Evolutionary conservation across 2,797 vertebrate species (phyloP), one percentile per base, ranked within the genome.

Genomic region (Helarctos malayanus): DNA sequence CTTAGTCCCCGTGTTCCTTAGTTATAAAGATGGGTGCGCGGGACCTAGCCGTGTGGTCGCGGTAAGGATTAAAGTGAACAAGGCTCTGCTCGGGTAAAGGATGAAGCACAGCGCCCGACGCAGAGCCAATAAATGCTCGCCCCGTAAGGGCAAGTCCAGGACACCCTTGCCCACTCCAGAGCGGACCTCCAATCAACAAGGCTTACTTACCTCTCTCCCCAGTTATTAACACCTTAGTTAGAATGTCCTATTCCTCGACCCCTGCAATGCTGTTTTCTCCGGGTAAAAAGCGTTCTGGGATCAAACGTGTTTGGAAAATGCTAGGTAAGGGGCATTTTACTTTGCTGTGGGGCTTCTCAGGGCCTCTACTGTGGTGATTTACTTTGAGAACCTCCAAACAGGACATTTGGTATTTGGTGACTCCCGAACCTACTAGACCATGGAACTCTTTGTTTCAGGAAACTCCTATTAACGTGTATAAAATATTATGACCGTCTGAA

Each of bases 61-160:
- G 41, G 29, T 54, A 45, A 54, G 41, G 25, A 68, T 84, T n/a
- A 65, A 59, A 49, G 86, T 25, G 65, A 57, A 47, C 18, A 5
- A 56, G 23, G 3, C 29, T 11, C 23, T 9, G 13, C 13, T 21
- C 32, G 54, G 25, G 35, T 21, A 47, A 49, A 85, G 27, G 69
- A 54, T 41, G 79, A 68, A 71, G 21, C 2, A 32, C 19, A 35
- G 38, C 1, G 2, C 15, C 41, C 0, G 27, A 1, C 3, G 23
- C 3, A 4, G 47, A 65, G 6, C 45, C 41, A 25, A 32, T 32
- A 80, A 82, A 71, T 32, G 49, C 88, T 63, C 59, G 23, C 79
- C 12, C n/a, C 45, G 14, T 14, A 49, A 21, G 38, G 88, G 59
- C 79, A 76, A 12, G 73, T 29, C 41, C 35, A 80, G 32, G 8